Conservation (phyloP, 2,888 invertebrate species). For the Napeogenes inachia region DNA sequence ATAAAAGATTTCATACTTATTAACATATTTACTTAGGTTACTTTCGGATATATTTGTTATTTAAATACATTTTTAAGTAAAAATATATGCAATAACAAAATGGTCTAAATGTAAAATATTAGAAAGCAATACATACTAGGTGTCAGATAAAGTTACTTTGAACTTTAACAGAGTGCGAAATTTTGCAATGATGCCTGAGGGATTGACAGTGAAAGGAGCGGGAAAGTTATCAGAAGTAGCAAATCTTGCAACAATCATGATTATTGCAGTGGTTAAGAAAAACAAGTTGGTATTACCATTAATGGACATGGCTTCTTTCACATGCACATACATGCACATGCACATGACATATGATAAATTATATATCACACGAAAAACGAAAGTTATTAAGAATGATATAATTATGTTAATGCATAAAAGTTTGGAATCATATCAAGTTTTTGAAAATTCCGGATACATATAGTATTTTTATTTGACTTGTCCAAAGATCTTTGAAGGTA, state of each 20-base stretch:
- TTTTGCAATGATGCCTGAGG: constrained; percentile 34
- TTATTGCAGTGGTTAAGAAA: constrained; percentile 15
- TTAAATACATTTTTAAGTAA: no score
- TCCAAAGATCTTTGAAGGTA: no score
- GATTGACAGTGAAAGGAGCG: constrained; percentile 59
- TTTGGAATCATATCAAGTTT: no score
- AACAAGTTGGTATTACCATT: constrained; percentile 6
- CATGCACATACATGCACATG: neutral
- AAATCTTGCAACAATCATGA: constrained; percentile 18
- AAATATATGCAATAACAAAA: no score
- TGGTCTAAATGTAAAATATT: neutral
- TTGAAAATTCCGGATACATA: no score
- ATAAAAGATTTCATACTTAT: no score
- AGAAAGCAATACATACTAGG: no score
- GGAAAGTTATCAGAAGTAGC: constrained; percentile 41
- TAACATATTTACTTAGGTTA: no score
- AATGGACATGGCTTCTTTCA: neutral
- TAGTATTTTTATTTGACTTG: no score
- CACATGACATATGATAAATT: neutral
- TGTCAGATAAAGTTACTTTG: no score
- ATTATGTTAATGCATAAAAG: no score
- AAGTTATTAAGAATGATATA: neutral
- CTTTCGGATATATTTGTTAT: no score
- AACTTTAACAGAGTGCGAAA: constrained; percentile 14
- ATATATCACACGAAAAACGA: neutral